These are phyloP conservation scores for Sanderia malayensis DNA, from an alignment of 30 jellyfish, hydroid and myxozoan species.

Conservation along the genomic window DNA sequence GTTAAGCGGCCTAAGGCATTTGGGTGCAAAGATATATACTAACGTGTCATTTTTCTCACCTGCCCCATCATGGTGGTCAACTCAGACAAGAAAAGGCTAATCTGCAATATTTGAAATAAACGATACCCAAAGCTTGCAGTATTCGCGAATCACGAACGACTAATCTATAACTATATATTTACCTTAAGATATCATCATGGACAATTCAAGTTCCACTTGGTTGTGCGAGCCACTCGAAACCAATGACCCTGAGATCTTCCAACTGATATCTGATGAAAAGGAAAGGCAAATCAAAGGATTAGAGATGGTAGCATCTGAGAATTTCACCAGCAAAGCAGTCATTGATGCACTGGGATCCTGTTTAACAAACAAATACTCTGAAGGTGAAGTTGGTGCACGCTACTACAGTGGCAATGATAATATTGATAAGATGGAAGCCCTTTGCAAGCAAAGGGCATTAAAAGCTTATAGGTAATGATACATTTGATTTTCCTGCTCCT, in stretches of 20 bases:
- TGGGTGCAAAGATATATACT: too few species aligned
- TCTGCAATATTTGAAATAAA: too few species aligned
- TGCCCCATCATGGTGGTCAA: too few species aligned
- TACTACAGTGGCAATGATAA: conserved; percentile 90
- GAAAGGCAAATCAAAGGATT: conserved; percentile 80
- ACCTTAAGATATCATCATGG: neutral
- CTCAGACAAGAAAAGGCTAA: too few species aligned
- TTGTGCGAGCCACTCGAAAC: conserved; percentile 66
- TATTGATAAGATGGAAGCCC: conserved; percentile 81
- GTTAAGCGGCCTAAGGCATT: too few species aligned
- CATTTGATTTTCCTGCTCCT: too few species aligned
- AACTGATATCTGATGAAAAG: conserved; percentile 67
- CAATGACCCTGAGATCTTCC: conserved; percentile 85
- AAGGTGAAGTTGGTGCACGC: conserved; percentile 83
- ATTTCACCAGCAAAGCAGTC: conserved; percentile 97
- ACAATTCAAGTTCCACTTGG: conserved; percentile 4
- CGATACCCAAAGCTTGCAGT: too few species aligned
- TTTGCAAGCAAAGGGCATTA: conserved; percentile 91
- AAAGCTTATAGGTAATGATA: too few species aligned
- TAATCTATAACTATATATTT: too few species aligned
- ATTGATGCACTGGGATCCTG: conserved; percentile 95
- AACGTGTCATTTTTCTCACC: too few species aligned
- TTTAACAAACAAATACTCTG: conserved; percentile 93
- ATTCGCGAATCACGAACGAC: too few species aligned
- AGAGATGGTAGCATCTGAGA: conserved; percentile 96